These are phyloP conservation scores for Mirounga angustirostris DNA, from an alignment of 2,113 vertebrate genomes.

Conservation along the genomic window DNA sequence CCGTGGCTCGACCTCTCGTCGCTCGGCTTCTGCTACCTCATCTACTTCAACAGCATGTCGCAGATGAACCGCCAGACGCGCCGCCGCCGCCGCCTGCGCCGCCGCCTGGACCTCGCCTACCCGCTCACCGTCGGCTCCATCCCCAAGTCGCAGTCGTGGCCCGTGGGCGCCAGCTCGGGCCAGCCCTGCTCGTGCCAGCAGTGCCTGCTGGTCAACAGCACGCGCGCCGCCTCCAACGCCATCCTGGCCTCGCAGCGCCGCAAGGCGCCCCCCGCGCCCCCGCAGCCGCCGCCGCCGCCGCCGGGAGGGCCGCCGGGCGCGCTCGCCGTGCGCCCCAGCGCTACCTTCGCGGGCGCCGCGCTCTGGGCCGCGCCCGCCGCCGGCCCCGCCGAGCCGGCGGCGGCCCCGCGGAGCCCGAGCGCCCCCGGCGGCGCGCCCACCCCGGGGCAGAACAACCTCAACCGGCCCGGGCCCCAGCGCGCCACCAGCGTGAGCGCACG, in stretches of 20 bases:
- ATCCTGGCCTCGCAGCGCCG: slow-evolving; percentile 96
- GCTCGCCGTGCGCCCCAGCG: slow-evolving; percentile 91
- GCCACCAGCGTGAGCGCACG: slow-evolving; percentile 89
- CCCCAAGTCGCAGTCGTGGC: slow-evolving; percentile 99
- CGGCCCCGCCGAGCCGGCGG: slow-evolving; percentile 87
- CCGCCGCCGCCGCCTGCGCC: slow-evolving; percentile 93
- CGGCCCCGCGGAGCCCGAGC: slow-evolving; percentile 82
- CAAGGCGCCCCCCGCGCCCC: slow-evolving; percentile 89
- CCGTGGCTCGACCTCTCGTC: slow-evolving; percentile 98
- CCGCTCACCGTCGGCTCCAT: slow-evolving; percentile 98
- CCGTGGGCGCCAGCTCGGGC: slow-evolving; percentile 94
- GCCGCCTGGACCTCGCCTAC: slow-evolving; percentile 97
- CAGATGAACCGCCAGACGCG: slow-evolving; percentile 98
- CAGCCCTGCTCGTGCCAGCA: slow-evolving; percentile 96
- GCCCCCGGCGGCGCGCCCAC: slow-evolving; percentile 82
- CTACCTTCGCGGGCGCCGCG: slow-evolving; percentile 90
- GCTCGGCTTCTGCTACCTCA: slow-evolving; percentile 97
- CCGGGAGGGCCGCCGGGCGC: slow-evolving; percentile 63
- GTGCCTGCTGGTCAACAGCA: slow-evolving; percentile 97
- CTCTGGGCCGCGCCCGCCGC: slow-evolving; percentile 88
- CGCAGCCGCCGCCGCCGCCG: slow-evolving; percentile 86
- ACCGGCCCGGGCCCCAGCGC: slow-evolving; percentile 94
- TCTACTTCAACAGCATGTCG: slow-evolving; percentile 98
- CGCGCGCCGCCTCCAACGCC: slow-evolving; percentile 96
- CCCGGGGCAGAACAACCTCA: slow-evolving; percentile 97